A percentile compares a stretch with the other conserved stretches of the same genome.
Conservation (phyloP, 1,140 invertebrate genomes). For the Teleopsis dalmanni region DNA sequence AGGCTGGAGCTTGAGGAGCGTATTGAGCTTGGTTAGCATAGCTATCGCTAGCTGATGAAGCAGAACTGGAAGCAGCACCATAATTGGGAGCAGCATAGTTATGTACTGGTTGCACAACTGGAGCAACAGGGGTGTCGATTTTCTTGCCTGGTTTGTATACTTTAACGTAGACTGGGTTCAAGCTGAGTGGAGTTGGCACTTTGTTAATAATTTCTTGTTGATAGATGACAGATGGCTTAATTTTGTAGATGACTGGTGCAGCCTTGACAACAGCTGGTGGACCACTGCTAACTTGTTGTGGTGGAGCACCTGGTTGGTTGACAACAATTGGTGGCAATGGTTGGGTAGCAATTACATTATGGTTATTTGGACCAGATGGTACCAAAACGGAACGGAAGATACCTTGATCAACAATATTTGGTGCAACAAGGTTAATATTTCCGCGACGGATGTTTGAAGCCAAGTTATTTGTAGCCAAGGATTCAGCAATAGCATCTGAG, state of each 20-base stretch:
- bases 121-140: constrained; percentile 32
- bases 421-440: constrained; percentile 38
- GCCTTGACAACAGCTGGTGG: constrained; percentile 37
- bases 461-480: constrained; percentile 31
- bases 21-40: constrained; percentile 27
- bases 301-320: constrained; percentile 34
- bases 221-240: constrained; percentile 39
- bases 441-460: constrained; percentile 40
- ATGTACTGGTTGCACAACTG: constrained; percentile 31
- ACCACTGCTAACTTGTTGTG: constrained; percentile 36
- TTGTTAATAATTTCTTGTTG: constrained; percentile 43
- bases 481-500: constrained; percentile 39
- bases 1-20: constrained; percentile 26
- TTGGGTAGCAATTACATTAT: constrained; percentile 38
- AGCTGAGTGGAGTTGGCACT: constrained; percentile 37
- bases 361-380: constrained; percentile 36
- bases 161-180: constrained; percentile 40
- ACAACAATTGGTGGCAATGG: constrained; percentile 39
- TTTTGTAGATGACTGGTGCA: constrained; percentile 40
- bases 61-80: constrained; percentile 15
- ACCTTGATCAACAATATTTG: constrained; percentile 37
- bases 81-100: constrained; percentile 12
- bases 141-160: constrained; percentile 42
- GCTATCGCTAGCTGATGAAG: constrained; percentile 20
- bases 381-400: constrained; percentile 37